Base-by-base conservation (phyloP, 2,888 invertebrate genomes). In the Amphiduros pacificus region DNA sequence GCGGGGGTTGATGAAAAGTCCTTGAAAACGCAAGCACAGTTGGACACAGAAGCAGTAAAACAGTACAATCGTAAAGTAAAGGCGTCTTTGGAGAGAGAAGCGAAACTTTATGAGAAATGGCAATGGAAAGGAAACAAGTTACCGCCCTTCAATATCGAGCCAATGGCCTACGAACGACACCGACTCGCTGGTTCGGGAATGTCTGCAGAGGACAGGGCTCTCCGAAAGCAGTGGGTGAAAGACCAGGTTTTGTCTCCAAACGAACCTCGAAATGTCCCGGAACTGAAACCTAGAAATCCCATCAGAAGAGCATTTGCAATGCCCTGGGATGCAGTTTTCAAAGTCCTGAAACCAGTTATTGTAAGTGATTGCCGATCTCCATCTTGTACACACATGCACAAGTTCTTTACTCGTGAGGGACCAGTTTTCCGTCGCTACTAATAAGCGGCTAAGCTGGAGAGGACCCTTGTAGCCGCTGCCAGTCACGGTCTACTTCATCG, bases 141-240 rank as follows among this genome's bases (percentile, higher is more conserved):
- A 51, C 76, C 77, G 24, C 79, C 80, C 3, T 74, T 81, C 66
- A 64, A 57, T 31, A 79, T 81, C 29, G 78, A 81, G 58, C 81
- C 73, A 4, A 55, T 79, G 61, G 72, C 77, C 2, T 60, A 67
- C 60, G 77, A 76, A 62, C 60, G 79, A 41, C 68, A 73, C 52
- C 69, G 81, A 26, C 50, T 79, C 29, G 62, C 70, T 3, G 70
- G 67, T 2, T 62, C 62, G 26, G 73, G 71, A 29, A 78, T 80
- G 79, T 74, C 78, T 5, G 71, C 65, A n/a, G 78, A 73, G 48
- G 77, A 79, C 36, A 66, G 81, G 54, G 73, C 70, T 24, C 63
- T 78, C 4, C 61, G 81, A 60, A 73, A 72, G 61, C 78, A 79
- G 63, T 81, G 80, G 80, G 49, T 80, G 17, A 55, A 65, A 52